These are phyloP conservation scores for Listronotus oregonensis DNA, from an alignment of 1,140 invertebrate genomes.

Conservation along the genomic window DNA sequence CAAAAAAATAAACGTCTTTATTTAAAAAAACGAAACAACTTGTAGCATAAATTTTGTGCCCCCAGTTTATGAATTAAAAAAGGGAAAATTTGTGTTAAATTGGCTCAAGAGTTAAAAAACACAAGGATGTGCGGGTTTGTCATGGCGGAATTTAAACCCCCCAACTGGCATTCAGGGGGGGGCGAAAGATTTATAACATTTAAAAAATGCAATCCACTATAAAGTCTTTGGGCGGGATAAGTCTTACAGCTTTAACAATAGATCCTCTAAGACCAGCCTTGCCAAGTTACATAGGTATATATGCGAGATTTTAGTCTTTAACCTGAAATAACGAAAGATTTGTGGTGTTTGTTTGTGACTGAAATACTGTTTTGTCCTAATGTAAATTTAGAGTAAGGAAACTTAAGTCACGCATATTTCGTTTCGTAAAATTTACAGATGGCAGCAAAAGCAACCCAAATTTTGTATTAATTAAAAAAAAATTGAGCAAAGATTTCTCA, in stretches of 20 bases:
- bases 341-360: constrained; percentile 3
- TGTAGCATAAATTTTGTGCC: constrained; percentile 33
- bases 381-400: too few species aligned
- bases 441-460: too few species aligned
- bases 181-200: constrained; percentile 50
- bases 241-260: constrained; percentile 47
- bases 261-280: constrained; percentile 40
- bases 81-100: constrained; percentile 46
- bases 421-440: too few species aligned
- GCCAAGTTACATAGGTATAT: constrained; percentile 51
- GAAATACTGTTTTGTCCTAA: constrained; percentile 5
- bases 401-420: too few species aligned
- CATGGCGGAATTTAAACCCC: constrained; percentile 50
- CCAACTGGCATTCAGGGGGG: constrained; percentile 30
- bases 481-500: too few species aligned
- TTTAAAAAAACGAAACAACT: constrained; percentile 38
- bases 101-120: constrained; percentile 48
- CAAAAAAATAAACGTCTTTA: neutral
- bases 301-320: constrained; percentile 49
- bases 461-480: too few species aligned
- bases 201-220: constrained; percentile 54
- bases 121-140: constrained; percentile 45
- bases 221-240: constrained; percentile 50
- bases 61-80: constrained; percentile 38
- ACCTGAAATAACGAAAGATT: constrained; percentile 51